Percentiles rank a stretch among this genome's conserved stretches.
Conservation (phyloP, 2,888 invertebrate species). For the Parthenolecanium corni region DNA sequence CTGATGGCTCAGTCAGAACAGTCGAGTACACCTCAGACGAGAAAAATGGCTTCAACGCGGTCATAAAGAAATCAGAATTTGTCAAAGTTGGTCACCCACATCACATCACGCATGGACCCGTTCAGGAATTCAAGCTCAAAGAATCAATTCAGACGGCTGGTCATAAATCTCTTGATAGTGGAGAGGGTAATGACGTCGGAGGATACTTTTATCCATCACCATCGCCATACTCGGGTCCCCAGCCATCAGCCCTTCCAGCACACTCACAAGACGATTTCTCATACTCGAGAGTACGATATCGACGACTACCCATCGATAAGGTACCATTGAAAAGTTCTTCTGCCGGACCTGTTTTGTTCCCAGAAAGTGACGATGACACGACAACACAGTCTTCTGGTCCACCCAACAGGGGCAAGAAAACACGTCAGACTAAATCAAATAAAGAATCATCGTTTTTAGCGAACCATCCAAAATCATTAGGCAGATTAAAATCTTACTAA, state of each 20-base stretch:
- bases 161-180: not conserved
- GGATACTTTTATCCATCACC: not conserved
- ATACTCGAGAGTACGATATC: constrained; percentile 14
- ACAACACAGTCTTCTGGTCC: not conserved
- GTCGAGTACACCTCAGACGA: constrained; percentile 25
- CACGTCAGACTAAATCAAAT: too few species aligned
- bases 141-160: not conserved
- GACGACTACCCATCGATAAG: constrained; percentile 4
- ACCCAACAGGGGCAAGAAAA: too few species aligned
- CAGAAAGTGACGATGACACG: constrained; percentile 7
- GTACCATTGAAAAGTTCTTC: not conserved
- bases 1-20: constrained; percentile 23
- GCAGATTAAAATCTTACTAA: not conserved
- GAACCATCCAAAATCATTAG: not conserved
- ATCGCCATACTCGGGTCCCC: not conserved
- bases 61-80: constrained; percentile 15
- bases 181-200: not conserved
- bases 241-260: not conserved
- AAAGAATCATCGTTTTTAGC: not conserved
- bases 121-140: not conserved
- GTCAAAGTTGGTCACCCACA: not conserved
- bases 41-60: constrained; percentile 24
- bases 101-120: not conserved
- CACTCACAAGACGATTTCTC: constrained; percentile 4
- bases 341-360: constrained; percentile 9